Evolutionary conservation across 1,140 invertebrate genomes (phyloP), one percentile per base, ranked within the genome.

Genomic region (Venturia canescens): DNA sequence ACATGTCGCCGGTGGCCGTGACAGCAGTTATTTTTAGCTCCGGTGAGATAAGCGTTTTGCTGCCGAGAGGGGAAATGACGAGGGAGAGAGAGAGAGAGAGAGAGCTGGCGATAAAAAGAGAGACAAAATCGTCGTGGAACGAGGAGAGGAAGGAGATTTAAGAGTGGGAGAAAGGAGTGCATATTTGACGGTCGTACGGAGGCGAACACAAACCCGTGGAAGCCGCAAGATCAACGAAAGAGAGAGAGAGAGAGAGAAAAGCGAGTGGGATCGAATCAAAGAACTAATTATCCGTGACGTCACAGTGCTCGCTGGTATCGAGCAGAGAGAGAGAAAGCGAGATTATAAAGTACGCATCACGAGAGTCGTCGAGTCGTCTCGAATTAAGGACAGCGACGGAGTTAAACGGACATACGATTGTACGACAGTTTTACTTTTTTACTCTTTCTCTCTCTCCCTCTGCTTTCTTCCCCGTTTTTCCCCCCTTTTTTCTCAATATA

Each of bases 1-100:
- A 91, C 90, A 92, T 91, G 90, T 91, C 89, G 89, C 88, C 85
- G 87, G 87, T 91, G 90, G 90, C 91, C 90, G 88, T 92, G 90
- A 92, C 88, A 90, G 88, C 86, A 79, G 87, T 87, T 92, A 92
- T 91, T 91, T 91, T 91, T 91, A 91, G 90, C 86, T 83, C 72
- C 84, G 83, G 78, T 86, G 86, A 91, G 89, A 91, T 90, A 91
- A 91, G 90, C 88, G 86, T 75, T 80, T 82, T 60, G 82, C 38
- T 66, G 66, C 50, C 77, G 79, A 84, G 78, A 81, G 74, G 57
- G 60, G 53, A 66, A 79, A 38, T 76, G 29, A 21, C 27, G 69
- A 50, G 71, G 70, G 53, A 75, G 66, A 53, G 48, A 44, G n/a
- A 79, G 31, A 79, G 50, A 57, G 53, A 26, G 13, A 67, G 16